Base-by-base conservation (phyloP, 2,113 vertebrate genomes). In the Rhinogobius similis region DNA sequence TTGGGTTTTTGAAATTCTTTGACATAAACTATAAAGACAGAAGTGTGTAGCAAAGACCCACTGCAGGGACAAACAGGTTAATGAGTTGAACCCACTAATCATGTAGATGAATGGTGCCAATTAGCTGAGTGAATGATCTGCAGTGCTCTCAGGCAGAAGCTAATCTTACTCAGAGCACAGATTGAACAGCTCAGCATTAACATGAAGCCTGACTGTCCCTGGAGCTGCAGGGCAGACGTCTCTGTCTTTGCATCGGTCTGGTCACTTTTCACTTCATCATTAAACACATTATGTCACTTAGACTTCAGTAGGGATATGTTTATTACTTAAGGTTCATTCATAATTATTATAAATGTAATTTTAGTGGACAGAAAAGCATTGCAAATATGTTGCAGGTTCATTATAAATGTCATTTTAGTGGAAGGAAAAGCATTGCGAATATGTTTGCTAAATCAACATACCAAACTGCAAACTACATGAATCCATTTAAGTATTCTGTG, bases 101-200 rank as follows among this genome's bases (percentile, higher is more conserved):
- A 5, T 50, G 26, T 10, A 70, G 83, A 86, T 79, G 79, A 84
- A 84, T 68, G 39, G 66, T 65, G 77, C 71, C 87, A 87, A 91
- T 92, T 88, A 86, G 82, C 69, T 74, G 78, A 86, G 84, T 87
- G 83, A 85, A 77, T 29, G 71, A 74, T 78, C 39, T 10, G 66
- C 78, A 71, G 70, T 70, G 67, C 62, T 69, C 77, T 44, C 76
- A 87, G 76, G 14, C 55, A 18, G 26, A 6, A 29, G 26, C 81
- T 87, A 84, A 87, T 88, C 78, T 65, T 38, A 68, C 48, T 77
- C 63, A 66, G 44, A 39, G 41, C 74, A 74, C 65, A 21, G 58
- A 88, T 86, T 82, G 79, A 90, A 90, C 76, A 23, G 70, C 29
- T 73, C 71, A 64, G 70, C 55, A 71, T 82, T 79, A 84, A 86